Base-by-base conservation (phyloP, 1,140 invertebrate species). In the Ceratina australensis region DNA sequence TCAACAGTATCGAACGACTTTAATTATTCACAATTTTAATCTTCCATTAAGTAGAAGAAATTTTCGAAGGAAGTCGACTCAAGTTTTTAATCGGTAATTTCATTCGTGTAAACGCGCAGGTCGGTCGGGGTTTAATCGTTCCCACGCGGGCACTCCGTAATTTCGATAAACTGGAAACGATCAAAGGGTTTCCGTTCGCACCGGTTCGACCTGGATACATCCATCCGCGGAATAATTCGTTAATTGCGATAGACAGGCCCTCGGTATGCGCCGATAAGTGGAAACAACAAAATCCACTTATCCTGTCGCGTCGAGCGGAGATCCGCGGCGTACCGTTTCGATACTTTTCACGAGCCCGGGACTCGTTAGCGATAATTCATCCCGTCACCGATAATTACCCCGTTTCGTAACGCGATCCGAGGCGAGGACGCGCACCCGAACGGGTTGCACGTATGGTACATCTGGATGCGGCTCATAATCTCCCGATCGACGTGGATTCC, bases 401-500 rank as follows among this genome's bases (percentile, higher is more conserved):
- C 16, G 60, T 66, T 60, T 79, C 77, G 71, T 65, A 74, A 74
- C 20, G 13, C n/a, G 15, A 24, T 10, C n/a, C 33, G 33, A 42
- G 3, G 3, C 33, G 33, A 42, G 33, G 33, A 42, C 3, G 33
- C 33, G 33, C 33, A 42, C 33, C 33, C 28, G 33, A 26, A 56
- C 66, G 33, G 54, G 12, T n/a, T n/a, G n/a, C n/a, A n/a, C n/a
- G n/a, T n/a, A n/a, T n/a, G n/a, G n/a, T 54, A 69, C 84, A 75
- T 86, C 60, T 80, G 79, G 67, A 82, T 64, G 78, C 64, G 72
- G 56, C 73, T 86, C 68, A 82, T 85, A 81, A 85, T 76, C 56
- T 79, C 74, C 33, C 71, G 81, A 85, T 85, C 79, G 57, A 76
- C 52, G 79, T 64, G 75, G 75, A 83, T 85, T 85, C 79, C 73